A percentile compares a stretch with the other conserved stretches of the same genome.
phyloP scores from a whole-genome alignment of 1,140 invertebrate species.

The Drosophila erecta region DNA sequence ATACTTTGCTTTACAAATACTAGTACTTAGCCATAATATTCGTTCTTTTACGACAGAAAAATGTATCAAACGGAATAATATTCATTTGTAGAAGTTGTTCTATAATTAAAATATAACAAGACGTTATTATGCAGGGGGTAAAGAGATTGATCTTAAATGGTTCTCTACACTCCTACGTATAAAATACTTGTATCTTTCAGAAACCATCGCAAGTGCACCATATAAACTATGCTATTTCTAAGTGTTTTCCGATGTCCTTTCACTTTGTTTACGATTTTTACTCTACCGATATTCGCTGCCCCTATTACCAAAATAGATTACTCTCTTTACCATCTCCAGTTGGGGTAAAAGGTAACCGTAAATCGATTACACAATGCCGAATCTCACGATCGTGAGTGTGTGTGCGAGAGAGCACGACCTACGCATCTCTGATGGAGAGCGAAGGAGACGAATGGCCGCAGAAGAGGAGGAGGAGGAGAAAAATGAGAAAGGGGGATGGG shows the following conservation, averaged over 20 bases:
- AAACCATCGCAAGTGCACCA: too few species aligned
- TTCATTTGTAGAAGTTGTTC: too few species aligned
- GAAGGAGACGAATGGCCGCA: neutral
- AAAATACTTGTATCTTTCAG: too few species aligned
- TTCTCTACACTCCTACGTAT: too few species aligned
- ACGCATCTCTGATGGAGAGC: constrained; percentile 26
- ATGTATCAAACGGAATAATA: too few species aligned
- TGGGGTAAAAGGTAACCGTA: constrained; percentile 1
- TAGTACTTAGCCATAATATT: too few species aligned
- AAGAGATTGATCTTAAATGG: neutral
- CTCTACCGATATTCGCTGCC: neutral
- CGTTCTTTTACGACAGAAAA: neutral
- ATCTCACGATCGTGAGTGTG: constrained; percentile 21
- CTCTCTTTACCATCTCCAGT: neutral
- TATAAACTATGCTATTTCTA: too few species aligned
- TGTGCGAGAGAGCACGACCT: constrained; percentile 9
- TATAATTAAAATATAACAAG: too few species aligned
- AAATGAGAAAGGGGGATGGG: too few species aligned
- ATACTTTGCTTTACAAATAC: too few species aligned
- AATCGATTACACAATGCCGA: constrained; percentile 31
- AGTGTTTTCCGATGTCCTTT: too few species aligned
- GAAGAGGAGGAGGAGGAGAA: neutral
- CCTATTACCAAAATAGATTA: neutral
- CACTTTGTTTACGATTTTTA: neutral
- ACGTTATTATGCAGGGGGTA: neutral